Evolutionary conservation across 2,113 vertebrate genomes (phyloP).

Genomic region (Capreolus pygargus): DNA sequence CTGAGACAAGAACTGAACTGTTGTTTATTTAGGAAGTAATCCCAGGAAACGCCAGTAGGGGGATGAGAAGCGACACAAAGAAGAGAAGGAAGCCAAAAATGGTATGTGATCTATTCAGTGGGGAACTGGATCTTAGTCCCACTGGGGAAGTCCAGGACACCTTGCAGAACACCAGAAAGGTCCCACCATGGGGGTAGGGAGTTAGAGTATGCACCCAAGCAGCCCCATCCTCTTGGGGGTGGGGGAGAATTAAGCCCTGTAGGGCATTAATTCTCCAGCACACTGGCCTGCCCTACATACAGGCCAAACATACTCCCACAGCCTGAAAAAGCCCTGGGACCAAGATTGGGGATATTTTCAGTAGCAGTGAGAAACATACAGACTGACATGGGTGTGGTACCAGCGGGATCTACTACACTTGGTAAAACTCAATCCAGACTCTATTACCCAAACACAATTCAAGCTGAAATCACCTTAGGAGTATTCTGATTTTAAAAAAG

Average conservation of each 20-base stretch:
- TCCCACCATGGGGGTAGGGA: not conserved
- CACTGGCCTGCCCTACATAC: not conserved
- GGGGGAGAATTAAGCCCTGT: not conserved
- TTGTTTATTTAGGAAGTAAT: not conserved
- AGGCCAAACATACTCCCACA: not conserved
- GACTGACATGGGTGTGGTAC: not conserved
- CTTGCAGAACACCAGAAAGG: not conserved
- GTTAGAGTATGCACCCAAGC: no score
- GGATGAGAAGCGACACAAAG: not conserved
- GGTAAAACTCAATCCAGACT: not conserved
- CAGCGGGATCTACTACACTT: not conserved
- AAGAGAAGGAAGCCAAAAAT: not conserved
- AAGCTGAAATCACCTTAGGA: not conserved
- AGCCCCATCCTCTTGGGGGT: not conserved
- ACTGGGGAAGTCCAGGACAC: not conserved
- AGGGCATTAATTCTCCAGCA: not conserved
- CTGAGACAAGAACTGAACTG: not conserved
- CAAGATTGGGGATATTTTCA: not conserved
- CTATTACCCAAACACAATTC: not conserved
- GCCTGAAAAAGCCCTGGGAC: not conserved
- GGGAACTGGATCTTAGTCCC: not conserved
- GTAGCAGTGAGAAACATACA: not conserved
- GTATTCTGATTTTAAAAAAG: constrained; percentile 3
- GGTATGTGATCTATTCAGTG: not conserved
- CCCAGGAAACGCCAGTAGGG: not conserved